Conservation (phyloP, 2,888 invertebrate genomes). For the Scaptomyza cyrtandrae region DNA sequence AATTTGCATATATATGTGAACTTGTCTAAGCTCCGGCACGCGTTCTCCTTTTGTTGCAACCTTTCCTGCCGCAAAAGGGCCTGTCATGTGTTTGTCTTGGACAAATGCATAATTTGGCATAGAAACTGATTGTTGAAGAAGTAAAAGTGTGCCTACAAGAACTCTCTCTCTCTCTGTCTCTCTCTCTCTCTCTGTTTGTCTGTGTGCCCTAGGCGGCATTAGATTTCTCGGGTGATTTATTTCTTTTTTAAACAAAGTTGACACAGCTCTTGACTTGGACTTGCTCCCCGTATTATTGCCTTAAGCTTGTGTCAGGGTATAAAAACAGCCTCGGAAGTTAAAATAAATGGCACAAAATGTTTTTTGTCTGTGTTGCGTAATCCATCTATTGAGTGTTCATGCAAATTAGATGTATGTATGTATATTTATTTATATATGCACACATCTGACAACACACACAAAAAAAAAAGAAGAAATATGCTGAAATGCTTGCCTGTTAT, state of each 20-base stretch:
- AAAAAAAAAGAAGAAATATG: background rate
- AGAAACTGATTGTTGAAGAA: slow-evolving; percentile 50
- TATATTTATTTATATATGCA: slow-evolving; percentile 26
- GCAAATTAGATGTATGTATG: slow-evolving; percentile 57
- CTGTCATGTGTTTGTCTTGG: slow-evolving; percentile 31
- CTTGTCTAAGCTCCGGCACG: slow-evolving; percentile 12
- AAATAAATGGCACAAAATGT: slow-evolving; percentile 38
- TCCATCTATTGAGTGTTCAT: slow-evolving; percentile 65
- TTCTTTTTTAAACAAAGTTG: slow-evolving; percentile 69
- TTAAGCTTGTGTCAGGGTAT: slow-evolving; percentile 24
- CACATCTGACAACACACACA: slow-evolving; percentile 24
- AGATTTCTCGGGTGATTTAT: slow-evolving; percentile 69
- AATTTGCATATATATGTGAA: slow-evolving; percentile 35
- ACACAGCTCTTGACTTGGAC: slow-evolving; percentile 67
- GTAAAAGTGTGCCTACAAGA: background rate
- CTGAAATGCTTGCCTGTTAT: background rate
- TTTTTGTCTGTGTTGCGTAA: slow-evolving; percentile 53
- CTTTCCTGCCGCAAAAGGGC: slow-evolving; percentile 12
- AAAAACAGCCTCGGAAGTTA: slow-evolving; percentile 8
- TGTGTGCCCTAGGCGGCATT: slow-evolving; percentile 23
- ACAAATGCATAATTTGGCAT: slow-evolving; percentile 71
- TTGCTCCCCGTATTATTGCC: slow-evolving; percentile 54
- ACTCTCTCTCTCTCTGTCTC: background rate
- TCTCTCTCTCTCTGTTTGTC: background rate
- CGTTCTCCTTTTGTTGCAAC: slow-evolving; percentile 1